phyloP scores from a whole-genome alignment of 2,113 vertebrate species.

The Protobothrops flavoviridis region DNA sequence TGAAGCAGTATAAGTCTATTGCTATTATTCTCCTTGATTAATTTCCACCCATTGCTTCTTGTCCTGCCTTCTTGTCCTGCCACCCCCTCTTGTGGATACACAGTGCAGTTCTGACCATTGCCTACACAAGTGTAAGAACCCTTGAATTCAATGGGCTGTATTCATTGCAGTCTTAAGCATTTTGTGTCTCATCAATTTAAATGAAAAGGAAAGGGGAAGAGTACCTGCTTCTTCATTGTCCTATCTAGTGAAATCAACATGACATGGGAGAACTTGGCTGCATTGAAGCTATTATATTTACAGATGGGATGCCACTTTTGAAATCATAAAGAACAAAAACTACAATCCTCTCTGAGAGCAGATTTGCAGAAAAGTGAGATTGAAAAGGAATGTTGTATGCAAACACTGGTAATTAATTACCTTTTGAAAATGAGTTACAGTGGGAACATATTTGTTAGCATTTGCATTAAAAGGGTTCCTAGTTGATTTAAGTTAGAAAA shows the following conservation, averaged over 20 bases:
- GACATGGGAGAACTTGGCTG: neutral
- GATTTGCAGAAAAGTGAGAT: neutral
- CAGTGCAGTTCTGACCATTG: neutral
- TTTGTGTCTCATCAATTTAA: neutral
- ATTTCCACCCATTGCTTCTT: neutral
- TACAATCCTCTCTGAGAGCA: neutral
- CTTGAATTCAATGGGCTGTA: neutral
- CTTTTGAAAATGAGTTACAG: neutral
- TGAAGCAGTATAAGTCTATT: neutral
- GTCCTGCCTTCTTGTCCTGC: neutral
- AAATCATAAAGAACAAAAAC: neutral
- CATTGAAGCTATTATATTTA: neutral
- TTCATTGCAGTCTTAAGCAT: neutral
- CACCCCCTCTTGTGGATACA: neutral
- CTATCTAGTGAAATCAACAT: neutral
- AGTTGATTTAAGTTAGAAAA: neutral
- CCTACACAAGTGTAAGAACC: neutral
- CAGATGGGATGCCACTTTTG: neutral
- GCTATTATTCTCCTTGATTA: neutral
- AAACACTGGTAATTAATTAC: neutral
- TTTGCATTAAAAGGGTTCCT: neutral
- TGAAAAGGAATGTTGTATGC: neutral
- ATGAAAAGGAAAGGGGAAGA: too few relatives aligned
- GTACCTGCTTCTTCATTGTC: neutral
- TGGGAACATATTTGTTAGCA: neutral